Evolutionary conservation across 1,140 invertebrate species (phyloP), one percentile per base, ranked within the genome.

Genomic region (Drosophila ficusphila): DNA sequence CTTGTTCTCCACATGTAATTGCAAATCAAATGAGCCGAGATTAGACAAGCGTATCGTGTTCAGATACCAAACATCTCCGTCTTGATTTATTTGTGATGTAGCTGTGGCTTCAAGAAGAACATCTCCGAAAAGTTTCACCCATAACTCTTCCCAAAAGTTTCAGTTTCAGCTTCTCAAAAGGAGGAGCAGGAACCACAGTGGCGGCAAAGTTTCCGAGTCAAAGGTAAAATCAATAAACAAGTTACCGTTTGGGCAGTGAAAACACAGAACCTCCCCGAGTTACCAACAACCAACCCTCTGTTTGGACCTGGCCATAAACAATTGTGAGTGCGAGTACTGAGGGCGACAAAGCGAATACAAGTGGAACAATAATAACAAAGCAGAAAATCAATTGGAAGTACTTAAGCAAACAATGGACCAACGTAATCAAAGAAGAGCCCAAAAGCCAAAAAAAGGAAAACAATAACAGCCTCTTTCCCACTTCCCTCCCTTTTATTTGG

Each of bases 321-420:
- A 86, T 74, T 64, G 69, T 9, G 44, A 16, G 65, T 27, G 44
- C 67, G 36, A 70, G 67, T 71, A 38, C 23, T 12, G 47, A 47
- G 70, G 70, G 81, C 81, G 81, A 86, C 82, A 86, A 86, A 88
- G 82, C 81, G 82, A 61, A 81, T 67, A 79, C 69, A 83, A 83
- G 74, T 88, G 68, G 77, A 68, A 46, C 72, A 76, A 88, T 76
- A 85, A 81, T 81, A 79, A 86, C 77, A 60, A 76, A 76, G 62
- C 75, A 71, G 62, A 74, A 86, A 86, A 86, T 86, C 81, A 86
- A 86, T 86, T 86, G 81, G 42, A 88, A 86, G 81, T 86, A 81
- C 81, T 86, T 86, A 76, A 62, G 82, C 82, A 77, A 86, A 86
- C 81, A 85, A 81, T 82, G 78, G 57, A 47, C 73, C 72, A 70